A percentile compares a stretch with the other conserved stretches of the same genome.
phyloP scores from a whole-genome alignment of 2,888 invertebrate species.

The Pterostichus niger region DNA sequence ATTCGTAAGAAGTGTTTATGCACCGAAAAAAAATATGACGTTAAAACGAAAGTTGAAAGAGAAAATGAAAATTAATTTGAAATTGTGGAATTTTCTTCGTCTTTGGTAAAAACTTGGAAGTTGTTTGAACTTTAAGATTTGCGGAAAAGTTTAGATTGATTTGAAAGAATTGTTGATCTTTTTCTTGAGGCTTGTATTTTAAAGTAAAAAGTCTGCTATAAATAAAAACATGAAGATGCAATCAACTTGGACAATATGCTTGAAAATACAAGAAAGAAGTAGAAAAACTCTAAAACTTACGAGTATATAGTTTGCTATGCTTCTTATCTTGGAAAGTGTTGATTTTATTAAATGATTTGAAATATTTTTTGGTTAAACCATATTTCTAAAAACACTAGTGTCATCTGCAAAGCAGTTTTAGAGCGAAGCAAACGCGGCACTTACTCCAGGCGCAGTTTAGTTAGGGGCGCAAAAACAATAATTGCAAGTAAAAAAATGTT shows the following conservation, averaged over 20 bases:
- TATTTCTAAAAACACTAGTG: too few relatives aligned
- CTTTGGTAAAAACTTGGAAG: slow-evolving; percentile 21
- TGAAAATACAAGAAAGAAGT: not conserved
- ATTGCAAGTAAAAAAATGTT: slow-evolving; percentile 18
- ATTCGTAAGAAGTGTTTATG: too few relatives aligned
- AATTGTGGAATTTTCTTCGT: slow-evolving; percentile 19
- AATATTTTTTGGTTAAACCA: too few relatives aligned
- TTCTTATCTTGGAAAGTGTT: too few relatives aligned
- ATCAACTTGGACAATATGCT: not conserved
- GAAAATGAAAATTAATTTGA: slow-evolving; percentile 32
- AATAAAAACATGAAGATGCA: not conserved
- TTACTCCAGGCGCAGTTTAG: too few relatives aligned
- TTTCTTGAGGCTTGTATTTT: slow-evolving; percentile 1
- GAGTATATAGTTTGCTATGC: too few relatives aligned
- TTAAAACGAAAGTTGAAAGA: slow-evolving; percentile 21
- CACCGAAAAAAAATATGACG: not conserved
- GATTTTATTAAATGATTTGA: too few relatives aligned
- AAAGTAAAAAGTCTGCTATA: slow-evolving; percentile 2
- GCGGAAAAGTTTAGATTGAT: slow-evolving; percentile 30
- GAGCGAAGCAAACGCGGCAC: too few relatives aligned
- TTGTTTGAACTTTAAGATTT: slow-evolving; percentile 23
- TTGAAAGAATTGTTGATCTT: slow-evolving; percentile 38
- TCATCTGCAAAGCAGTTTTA: too few relatives aligned
- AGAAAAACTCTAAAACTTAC: too few relatives aligned
- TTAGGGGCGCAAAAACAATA: not conserved